Conservation (phyloP, 1,140 invertebrate species). For the Cotesia chilonis region DNA sequence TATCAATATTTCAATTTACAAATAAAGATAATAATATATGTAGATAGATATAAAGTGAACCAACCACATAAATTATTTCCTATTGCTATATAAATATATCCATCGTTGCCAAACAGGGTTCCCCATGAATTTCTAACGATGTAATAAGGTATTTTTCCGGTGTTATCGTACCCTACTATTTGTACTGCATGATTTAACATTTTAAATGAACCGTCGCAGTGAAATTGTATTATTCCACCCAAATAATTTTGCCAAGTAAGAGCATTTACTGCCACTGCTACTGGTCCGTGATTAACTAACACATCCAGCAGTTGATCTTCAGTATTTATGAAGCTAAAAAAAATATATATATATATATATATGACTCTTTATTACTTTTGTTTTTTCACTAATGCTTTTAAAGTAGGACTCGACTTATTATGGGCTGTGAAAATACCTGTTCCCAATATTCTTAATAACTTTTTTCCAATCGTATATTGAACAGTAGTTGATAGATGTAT, state of each 20-base stretch:
- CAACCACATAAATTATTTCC: constrained; percentile 82
- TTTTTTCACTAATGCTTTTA: too few relatives aligned
- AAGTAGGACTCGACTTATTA: too few relatives aligned
- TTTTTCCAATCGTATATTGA: too few relatives aligned
- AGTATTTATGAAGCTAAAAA: constrained; percentile 70
- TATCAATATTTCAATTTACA: constrained; percentile 22
- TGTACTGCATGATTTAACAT: constrained; percentile 86
- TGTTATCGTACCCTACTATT: constrained; percentile 85
- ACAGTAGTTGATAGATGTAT: too few relatives aligned
- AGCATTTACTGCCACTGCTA: constrained; percentile 84
- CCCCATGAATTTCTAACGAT: constrained; percentile 91
- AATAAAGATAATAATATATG: constrained; percentile 1
- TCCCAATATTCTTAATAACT: too few relatives aligned
- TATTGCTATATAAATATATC: constrained; percentile 81
- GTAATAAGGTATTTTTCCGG: constrained; percentile 79
- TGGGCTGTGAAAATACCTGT: too few relatives aligned
- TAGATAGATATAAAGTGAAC: background rate
- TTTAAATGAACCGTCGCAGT: constrained; percentile 73
- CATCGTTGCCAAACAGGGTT: constrained; percentile 75
- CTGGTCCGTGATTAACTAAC: constrained; percentile 77
- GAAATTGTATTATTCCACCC: constrained; percentile 84
- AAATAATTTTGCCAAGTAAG: constrained; percentile 88
- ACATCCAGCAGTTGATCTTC: constrained; percentile 74
- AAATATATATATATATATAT: background rate
- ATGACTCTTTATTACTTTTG: too few relatives aligned